Evolutionary conservation across 2,888 invertebrate genomes (phyloP), one percentile per base, ranked within the genome.

Genomic region (Lepetodrilus schrolli): DNA sequence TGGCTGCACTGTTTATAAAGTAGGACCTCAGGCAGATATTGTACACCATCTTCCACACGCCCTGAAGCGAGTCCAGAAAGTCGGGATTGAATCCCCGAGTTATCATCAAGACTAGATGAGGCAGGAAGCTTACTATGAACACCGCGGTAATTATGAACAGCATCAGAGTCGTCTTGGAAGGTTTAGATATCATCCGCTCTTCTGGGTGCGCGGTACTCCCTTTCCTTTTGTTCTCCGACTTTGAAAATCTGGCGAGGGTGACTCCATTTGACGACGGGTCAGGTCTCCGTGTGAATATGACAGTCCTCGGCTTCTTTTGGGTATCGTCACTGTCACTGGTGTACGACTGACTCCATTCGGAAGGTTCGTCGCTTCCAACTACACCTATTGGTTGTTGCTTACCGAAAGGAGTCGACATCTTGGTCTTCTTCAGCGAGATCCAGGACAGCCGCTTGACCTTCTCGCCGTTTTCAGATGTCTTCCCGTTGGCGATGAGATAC

Each of bases 1-100:
- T 85, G 1, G 80, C 76, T 37, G 81, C 72, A 70, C 80, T 82
- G 77, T 84, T 85, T n/a, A 84, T 76, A 49, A 83, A 83, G 69
- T 81, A 83, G 17, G 81, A 83, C 76, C 81, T 82, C 0, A 84
- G 73, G 66, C 81, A 81, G n/a, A 81, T 77, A 69, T 80, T 81
- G 71, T 83, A 83, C n/a, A 81, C n/a, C n/a, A 80, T 76, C 30
- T 71, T 65, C 8, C 77, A 78, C 0, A 72, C 70, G 48, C 58
- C 58, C 21, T 74, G 72, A 7, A 80, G 47, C 2, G 36, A 48
- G 0, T 13, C 26, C 48, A 79, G 74, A 23, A 74, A 68, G 7
- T 69, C 49, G 13, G 73, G 73, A 10, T 76, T 74, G 7, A 78
- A 74, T 20, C 79, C 79, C 4, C 82, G 51, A 50, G 82, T 73